Percentiles rank a stretch among this genome's conserved stretches.
phyloP scores from a whole-genome alignment of 2,888 invertebrate species.

The Epistrophe eligans region DNA sequence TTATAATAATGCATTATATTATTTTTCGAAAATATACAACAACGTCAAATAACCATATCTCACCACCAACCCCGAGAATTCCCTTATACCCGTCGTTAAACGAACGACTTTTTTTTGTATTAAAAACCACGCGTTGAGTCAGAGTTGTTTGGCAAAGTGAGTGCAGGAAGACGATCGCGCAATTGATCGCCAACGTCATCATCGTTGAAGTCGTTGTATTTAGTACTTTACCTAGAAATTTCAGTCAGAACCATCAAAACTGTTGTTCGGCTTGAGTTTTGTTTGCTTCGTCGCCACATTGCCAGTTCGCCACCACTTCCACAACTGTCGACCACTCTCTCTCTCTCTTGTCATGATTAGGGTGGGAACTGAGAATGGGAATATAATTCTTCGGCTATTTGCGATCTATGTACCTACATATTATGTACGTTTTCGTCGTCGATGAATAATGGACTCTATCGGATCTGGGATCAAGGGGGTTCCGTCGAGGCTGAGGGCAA shows the following conservation, averaged over 20 bases:
- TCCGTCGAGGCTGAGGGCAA: conserved; percentile 37
- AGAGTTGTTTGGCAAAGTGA: conserved; percentile 38
- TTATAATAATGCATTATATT: conserved; percentile 54
- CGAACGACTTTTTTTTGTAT: neutral
- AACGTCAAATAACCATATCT: conserved; percentile 64
- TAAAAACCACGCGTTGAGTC: conserved; percentile 37
- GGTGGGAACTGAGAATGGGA: conserved; percentile 68
- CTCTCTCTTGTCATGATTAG: conserved; percentile 50
- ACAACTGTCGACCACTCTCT: conserved; percentile 28
- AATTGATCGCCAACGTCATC: conserved; percentile 19
- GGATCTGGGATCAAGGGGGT: conserved; percentile 11
- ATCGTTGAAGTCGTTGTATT: neutral
- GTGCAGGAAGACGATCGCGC: conserved; percentile 36
- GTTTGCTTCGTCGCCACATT: neutral
- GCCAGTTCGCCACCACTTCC: conserved; percentile 16
- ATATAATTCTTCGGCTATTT: conserved; percentile 41
- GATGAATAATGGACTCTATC: conserved; percentile 57
- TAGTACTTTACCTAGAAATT: conserved; percentile 33
- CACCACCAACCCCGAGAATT: conserved; percentile 67
- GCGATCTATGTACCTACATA: conserved; percentile 6
- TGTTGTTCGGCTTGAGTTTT: conserved; percentile 30
- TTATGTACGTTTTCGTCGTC: neutral
- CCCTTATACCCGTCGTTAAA: neutral
- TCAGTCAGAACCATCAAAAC: conserved; percentile 60
- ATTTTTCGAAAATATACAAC: conserved; percentile 22